These are phyloP conservation scores for Nomada ferruginata DNA, from an alignment of 2,888 invertebrate species.

Conservation along the genomic window DNA sequence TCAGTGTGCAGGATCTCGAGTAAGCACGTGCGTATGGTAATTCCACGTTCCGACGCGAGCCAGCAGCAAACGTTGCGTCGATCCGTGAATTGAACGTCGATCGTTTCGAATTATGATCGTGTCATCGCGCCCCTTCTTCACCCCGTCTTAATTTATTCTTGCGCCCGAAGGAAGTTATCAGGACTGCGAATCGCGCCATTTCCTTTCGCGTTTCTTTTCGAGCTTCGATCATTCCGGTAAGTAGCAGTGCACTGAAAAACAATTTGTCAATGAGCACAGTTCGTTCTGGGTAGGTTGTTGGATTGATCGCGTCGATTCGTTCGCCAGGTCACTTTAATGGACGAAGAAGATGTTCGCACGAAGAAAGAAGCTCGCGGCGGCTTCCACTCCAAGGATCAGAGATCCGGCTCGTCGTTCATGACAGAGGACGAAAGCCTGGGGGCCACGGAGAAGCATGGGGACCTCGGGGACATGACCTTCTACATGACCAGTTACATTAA, in stretches of 20 bases:
- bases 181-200: too few species aligned
- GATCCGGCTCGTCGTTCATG: conserved; percentile 56
- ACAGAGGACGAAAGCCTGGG: conserved; percentile 74
- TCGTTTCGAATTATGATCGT: conserved; percentile 52
- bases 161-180: neutral
- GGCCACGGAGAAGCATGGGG: conserved; percentile 85
- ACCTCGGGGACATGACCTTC: conserved; percentile 93
- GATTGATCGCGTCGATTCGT: neutral
- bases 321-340: conserved; percentile 77
- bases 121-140: neutral
- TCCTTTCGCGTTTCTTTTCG: neutral
- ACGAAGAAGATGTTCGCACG: conserved; percentile 77
- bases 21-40: conserved; percentile 67
- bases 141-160: neutral
- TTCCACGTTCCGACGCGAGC: conserved; percentile 42
- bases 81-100: conserved; percentile 47
- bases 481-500: conserved; percentile 93
- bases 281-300: neutral
- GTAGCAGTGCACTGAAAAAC: neutral
- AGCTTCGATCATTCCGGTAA: neutral
- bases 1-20: conserved; percentile 26
- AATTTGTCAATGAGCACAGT: neutral
- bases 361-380: conserved; percentile 69
- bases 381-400: conserved; percentile 50
- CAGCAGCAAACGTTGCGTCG: conserved; percentile 49